Evolutionary conservation across 37 sponge, comb jelly and placozoan species (phyloP), one percentile per base, ranked within the genome.

Genomic region (Ephydatia muelleri): DNA sequence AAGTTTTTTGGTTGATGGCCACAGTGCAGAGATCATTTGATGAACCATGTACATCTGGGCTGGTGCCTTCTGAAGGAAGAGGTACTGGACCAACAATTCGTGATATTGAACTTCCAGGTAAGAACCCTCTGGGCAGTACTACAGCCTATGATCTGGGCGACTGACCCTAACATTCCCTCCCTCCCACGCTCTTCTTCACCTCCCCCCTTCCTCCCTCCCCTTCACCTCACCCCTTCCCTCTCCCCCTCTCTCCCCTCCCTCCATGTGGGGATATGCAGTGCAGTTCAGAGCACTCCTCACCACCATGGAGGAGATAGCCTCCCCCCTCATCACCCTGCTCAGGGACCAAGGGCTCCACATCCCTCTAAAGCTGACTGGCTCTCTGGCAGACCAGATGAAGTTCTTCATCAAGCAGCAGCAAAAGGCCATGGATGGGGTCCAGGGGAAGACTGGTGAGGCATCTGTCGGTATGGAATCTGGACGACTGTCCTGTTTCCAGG

Each of bases 381-480:
- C 57, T 14, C 57, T 57, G 19, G 19, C 57, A 57, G 90, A 93
- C 65, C 38, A 83, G 9, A 66, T 89, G 38, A 83, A 89, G 75
- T 93, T 93, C 80, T 75, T 85, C 39, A 79, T 93, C 75, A 88
- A 83, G 47, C 87, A 93, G 39, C 90, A 93, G 47, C 83, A 93
- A 77, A 93, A 85, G 43, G 38, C 27, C 19, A 28, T 86, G 35
- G 70, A 83, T 34, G 88, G 80, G 29, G 21, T 26, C n/a, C 35
- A 43, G 35, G 69, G 36, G 57, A 57, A 57, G 57, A 14, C 57
- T 14, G 19, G 19, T 16, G 57, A 16, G 19, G 57, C 57, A 57
- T 57, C 57, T 57, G 57, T 14, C 57, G 57, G 57, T 57, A 57
- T 57, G 57, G 57, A 57, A 57, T 57, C 57, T 57, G 57, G 57